Conservation (phyloP, 2,797 vertebrate species). For the Lophius americanus region DNA sequence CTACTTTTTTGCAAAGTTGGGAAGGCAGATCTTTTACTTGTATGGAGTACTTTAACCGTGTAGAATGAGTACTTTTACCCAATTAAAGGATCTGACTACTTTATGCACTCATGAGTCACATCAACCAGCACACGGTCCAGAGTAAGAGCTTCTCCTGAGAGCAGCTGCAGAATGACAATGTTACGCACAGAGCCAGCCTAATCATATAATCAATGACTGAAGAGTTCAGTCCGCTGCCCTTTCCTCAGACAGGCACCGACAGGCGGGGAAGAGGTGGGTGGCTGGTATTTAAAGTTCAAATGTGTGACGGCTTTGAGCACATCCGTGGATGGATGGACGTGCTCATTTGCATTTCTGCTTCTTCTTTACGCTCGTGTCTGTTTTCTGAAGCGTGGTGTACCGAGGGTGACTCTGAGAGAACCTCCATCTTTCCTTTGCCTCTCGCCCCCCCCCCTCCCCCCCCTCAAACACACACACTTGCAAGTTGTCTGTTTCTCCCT, state of each 20-base stretch:
- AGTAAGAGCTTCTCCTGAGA: conserved; percentile 41
- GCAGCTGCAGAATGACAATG: conserved; percentile 22
- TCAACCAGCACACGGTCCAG: conserved; percentile 16
- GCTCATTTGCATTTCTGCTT: conserved; percentile 70
- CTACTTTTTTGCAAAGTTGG: no score
- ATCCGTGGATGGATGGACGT: conserved; percentile 55
- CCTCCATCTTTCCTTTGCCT: conserved; percentile 34
- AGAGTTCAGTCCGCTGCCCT: conserved; percentile 58
- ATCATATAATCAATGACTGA: conserved; percentile 71
- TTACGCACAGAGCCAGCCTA: conserved; percentile 37
- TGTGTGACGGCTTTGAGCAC: conserved; percentile 52
- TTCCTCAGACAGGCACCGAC: conserved; percentile 47
- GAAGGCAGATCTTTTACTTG: no score
- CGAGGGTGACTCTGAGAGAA: conserved; percentile 40
- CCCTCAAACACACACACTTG: background rate
- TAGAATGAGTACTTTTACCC: no score
- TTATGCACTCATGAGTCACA: background rate
- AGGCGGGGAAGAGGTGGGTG: conserved; percentile 50
- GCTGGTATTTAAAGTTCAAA: conserved; percentile 73
- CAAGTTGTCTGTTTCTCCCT: conserved; percentile 36
- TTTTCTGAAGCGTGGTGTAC: conserved; percentile 49
- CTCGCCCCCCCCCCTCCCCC: background rate
- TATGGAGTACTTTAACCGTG: no score
- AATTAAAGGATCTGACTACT: no score
- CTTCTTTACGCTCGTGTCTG: conserved; percentile 46